Conservation (phyloP, 2,113 vertebrate species). For the Siniperca knerii region DNA sequence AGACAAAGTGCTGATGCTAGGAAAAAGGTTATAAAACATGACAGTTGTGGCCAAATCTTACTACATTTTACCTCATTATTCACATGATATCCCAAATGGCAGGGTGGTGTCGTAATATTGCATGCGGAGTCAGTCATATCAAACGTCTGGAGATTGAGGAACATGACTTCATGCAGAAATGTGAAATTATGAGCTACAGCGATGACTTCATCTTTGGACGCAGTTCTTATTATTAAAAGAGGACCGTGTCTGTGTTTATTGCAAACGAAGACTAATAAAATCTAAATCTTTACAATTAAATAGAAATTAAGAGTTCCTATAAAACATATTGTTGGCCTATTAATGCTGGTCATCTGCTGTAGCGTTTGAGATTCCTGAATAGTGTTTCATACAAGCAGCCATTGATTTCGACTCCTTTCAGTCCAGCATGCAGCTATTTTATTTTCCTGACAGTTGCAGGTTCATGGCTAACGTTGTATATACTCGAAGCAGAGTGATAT, state of each 20-base stretch:
- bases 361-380: neutral
- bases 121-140: neutral
- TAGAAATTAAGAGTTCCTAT: neutral
- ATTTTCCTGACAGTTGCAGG: too few species aligned
- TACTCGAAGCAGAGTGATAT: too few species aligned
- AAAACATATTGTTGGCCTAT: neutral
- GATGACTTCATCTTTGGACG: conserved; percentile 31
- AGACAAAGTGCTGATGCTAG: neutral
- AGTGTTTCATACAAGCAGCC: neutral
- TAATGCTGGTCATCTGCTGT: neutral
- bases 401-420: neutral
- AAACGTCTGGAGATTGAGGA: neutral
- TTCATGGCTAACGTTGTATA: too few species aligned
- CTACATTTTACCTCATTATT: neutral
- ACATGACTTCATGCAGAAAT: conserved; percentile 35
- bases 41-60: neutral
- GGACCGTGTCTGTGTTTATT: neutral
- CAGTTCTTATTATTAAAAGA: neutral
- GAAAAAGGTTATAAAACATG: neutral
- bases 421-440: neutral
- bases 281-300: neutral
- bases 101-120: neutral
- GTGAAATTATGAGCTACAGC: neutral
- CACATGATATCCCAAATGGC: neutral
- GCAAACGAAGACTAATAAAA: neutral